phyloP scores from a whole-genome alignment of 2,888 invertebrate genomes.

The Drosophila dives region DNA sequence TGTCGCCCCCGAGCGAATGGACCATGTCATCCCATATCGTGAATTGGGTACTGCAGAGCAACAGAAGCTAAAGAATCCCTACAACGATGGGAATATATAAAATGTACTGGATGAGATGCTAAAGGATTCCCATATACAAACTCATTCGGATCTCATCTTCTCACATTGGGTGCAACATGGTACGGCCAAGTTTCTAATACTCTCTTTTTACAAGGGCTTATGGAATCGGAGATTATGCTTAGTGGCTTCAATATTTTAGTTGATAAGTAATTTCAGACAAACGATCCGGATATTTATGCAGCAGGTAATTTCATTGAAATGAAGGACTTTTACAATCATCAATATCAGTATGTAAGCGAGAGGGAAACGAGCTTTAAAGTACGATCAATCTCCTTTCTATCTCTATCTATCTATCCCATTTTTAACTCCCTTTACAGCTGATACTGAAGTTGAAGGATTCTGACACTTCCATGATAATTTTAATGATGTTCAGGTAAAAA shows the following conservation, averaged over 20 bases:
- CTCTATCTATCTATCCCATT: background rate
- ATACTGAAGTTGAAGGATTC: conserved; percentile 35
- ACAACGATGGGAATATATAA: conserved; percentile 64
- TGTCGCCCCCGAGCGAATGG: conserved; percentile 38
- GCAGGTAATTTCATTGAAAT: conserved; percentile 62
- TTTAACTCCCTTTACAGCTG: conserved; percentile 42
- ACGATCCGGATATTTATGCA: conserved; percentile 70
- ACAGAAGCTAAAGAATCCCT: conserved; percentile 51
- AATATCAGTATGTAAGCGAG: conserved; percentile 58
- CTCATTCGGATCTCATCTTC: conserved; percentile 55
- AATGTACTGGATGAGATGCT: conserved; percentile 62
- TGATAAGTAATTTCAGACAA: conserved; percentile 67
- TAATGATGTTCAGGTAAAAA: conserved; percentile 48
- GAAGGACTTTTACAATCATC: conserved; percentile 57
- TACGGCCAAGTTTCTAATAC: conserved; percentile 19
- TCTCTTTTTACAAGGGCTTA: conserved; percentile 42
- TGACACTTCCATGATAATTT: conserved; percentile 59
- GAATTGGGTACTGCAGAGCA: conserved; percentile 14
- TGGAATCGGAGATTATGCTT: conserved; percentile 32
- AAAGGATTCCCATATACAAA: conserved; percentile 51
- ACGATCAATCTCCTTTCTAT: background rate
- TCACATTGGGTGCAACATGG: conserved; percentile 48
- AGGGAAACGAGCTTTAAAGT: conserved; percentile 76
- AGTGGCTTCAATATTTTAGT: conserved; percentile 45
- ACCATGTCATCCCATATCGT: conserved; percentile 54